phyloP scores from a whole-genome alignment of 2,888 invertebrate species.

The Crioceris asparagi region DNA sequence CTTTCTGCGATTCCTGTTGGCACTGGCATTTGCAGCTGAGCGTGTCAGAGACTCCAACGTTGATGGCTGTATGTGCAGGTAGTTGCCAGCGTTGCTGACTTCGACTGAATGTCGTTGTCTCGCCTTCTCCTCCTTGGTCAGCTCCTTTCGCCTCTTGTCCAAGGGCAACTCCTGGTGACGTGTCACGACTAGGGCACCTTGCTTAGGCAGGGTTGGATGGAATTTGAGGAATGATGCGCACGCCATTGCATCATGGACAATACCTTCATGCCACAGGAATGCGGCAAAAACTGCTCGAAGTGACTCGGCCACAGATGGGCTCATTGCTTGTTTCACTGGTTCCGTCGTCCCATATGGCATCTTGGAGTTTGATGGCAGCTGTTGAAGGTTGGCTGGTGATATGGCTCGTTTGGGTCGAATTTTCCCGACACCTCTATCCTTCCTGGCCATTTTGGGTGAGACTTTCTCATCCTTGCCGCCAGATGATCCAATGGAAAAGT shows the following conservation, averaged over 20 bases:
- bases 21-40: conserved; percentile 68
- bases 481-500: conserved; percentile 50
- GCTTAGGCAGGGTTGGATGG: conserved; percentile 75
- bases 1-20: conserved; percentile 49
- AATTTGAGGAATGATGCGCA: conserved; percentile 95
- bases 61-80: conserved; percentile 67
- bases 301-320: conserved; percentile 86
- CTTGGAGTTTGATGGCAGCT: conserved; percentile 33
- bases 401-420: conserved; percentile 40
- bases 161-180: conserved; percentile 36
- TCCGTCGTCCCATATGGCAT: conserved; percentile 38
- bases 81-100: conserved; percentile 58
- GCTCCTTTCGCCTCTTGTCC: conserved; percentile 40
- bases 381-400: conserved; percentile 36
- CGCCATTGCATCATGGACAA: conserved; percentile 96
- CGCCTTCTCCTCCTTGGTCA: conserved; percentile 50
- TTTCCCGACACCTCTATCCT: conserved; percentile 43
- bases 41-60: conserved; percentile 67
- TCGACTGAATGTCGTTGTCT: conserved; percentile 82
- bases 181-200: conserved; percentile 65
- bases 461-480: conserved; percentile 44
- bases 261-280: conserved; percentile 92
- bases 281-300: conserved; percentile 93
- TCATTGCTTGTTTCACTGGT: conserved; percentile 71
- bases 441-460: conserved; percentile 45